Base-by-base conservation (phyloP, 2,797 vertebrate genomes). In the Sebastes taczanowskii region DNA sequence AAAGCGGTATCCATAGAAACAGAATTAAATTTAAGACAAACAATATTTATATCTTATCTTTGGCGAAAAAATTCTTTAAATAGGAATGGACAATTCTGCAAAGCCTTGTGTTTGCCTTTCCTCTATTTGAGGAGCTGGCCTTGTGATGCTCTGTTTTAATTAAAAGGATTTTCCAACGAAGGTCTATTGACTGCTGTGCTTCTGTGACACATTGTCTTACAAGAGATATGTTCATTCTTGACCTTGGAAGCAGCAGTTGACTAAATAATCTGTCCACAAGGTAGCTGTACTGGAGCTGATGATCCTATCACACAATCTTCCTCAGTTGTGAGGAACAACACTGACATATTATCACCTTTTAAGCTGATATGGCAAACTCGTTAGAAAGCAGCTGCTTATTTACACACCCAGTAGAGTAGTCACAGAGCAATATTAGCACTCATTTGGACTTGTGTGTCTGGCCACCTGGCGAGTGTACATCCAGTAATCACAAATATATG, bases 1-100 rank as follows among this genome's bases (percentile, higher is more conserved):
- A 85, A 88, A 82, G 46, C 58, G 58, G 94, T 94, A 78, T 81
- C 95, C 94, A 94, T 94, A 90, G 93, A 90, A 95, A 95, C 93
- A 10, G 82, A 83, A 86, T 88, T 85, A 89, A 93, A 93, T 70
- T 93, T 93, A 82, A 84, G 91, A 92, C 83, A 78, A 88, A 86
- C 77, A 78, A 32, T 92, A 92, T 94, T 90, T 93, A 80, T 80
- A 86, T 85, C 65, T 22, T 64, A 35, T 78, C 61, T 77, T 81
- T 29, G n/a, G 71, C 16, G 25, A 60, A 23, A 69, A 65, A 81
- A 74, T 29, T 69, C 77, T 88, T 60, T 73, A 78, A 91, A 91
- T 89, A 87, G 74, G 34, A 79, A 67, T 25, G 6, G 25, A 42
- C 77, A 7, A 38, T 65, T 72, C 76, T 77, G 64, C 34, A 32